Base-by-base conservation (phyloP, 2,797 vertebrate species). In the Tokudaia muenninki region DNA sequence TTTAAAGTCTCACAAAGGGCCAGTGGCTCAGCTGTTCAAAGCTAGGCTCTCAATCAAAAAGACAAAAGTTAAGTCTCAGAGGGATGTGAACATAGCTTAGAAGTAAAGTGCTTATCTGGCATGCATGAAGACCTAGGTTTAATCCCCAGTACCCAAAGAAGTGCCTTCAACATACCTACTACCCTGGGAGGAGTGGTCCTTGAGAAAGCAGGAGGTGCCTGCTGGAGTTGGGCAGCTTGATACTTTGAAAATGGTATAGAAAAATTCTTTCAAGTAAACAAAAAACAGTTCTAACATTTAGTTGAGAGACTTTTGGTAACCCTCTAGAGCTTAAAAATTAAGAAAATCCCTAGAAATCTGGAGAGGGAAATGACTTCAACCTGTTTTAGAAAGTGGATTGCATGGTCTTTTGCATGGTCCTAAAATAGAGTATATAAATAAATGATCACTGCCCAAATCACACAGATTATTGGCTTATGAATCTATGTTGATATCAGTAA, bases 321-420 rank as follows among this genome's bases (percentile, higher is more conserved):
- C 22, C 19, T n/a, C n/a, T 72, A 87, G 44, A 93, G 2, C 14
- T 95, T 37, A 89, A 21, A 77, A 74, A 92, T 37, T 47, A 92
- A 95, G 41, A 90, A 94, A 96, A 94, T 52, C 79, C n/a, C 74
- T 96, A 87, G 83, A 93, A 92, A 65, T 24, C 61, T 31, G 92
- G 26, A 29, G 47, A 94, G 57, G 55, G 17, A 93, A 94, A 74
- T 79, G 2, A 80, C 13, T 70, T 89, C 29, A 87, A 77, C 14
- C 92, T 67, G 86, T 91, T 90, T 96, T 75, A 92, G 14, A 92
- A 90, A 93, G 80, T 65, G 19, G 67, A 59, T 86, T 57, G 86
- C 34, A 81, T 90, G 37, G 34, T 91, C 50, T 94, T 87, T 90
- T 61, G 82, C 41, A 83, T 88, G 44, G 41, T 89, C n/a, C 92